Percentiles rank a stretch among this genome's conserved stretches.
These are phyloP conservation scores for Strongylocentrotus purpuratus DNA, from an alignment of 35 echinoderm and acorn worm species.

Conservation along the genomic window DNA sequence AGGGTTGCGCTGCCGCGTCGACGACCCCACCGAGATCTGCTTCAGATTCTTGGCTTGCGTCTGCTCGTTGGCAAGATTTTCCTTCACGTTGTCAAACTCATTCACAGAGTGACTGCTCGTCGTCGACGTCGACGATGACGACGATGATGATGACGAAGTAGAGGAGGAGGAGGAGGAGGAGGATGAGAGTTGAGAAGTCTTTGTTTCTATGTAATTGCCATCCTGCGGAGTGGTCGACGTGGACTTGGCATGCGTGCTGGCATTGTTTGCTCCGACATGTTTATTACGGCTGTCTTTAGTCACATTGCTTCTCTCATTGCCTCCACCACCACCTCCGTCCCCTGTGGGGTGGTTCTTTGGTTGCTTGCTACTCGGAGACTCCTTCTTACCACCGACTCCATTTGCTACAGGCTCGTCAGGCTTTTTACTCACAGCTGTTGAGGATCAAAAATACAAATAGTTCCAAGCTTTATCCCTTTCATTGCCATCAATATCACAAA, in stretches of 20 bases:
- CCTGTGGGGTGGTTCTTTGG: conserved; percentile 52
- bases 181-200: conserved; percentile 49
- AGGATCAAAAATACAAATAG: background rate
- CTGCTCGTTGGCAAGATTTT: conserved; percentile 94
- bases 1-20: conserved; percentile 51
- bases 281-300: conserved; percentile 68
- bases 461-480: background rate
- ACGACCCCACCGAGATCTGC: conserved; percentile 65
- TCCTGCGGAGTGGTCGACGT: conserved; percentile 36
- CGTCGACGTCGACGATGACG: conserved; percentile 24
- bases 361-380: conserved; percentile 63
- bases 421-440: conserved; percentile 69
- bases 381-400: conserved; percentile 73
- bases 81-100: conserved; percentile 77
- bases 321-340: conserved; percentile 39
- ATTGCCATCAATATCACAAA: no score
- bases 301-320: conserved; percentile 51
- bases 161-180: conserved; percentile 36
- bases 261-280: conserved; percentile 79
- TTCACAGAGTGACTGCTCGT: conserved; percentile 77
- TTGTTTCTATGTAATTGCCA: conserved; percentile 78
- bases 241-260: conserved; percentile 44
- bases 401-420: conserved; percentile 82
- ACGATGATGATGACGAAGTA: background rate
- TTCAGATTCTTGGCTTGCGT: conserved; percentile 85